Evolutionary conservation across 1,140 invertebrate species (phyloP).

Genomic region (Pinna nobilis): DNA sequence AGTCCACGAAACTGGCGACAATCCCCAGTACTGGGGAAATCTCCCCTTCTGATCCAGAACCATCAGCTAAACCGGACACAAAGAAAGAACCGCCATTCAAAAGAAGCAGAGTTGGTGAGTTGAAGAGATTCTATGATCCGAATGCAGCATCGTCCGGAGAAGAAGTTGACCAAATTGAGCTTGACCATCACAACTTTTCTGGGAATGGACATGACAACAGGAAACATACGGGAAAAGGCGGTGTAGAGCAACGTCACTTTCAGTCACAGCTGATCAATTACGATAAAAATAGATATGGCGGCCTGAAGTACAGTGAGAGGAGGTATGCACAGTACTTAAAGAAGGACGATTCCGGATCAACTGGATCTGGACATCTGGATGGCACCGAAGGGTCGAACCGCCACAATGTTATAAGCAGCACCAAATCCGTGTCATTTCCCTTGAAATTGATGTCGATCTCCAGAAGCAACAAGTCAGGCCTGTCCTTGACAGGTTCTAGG

Average conservation of each 20-base stretch:
- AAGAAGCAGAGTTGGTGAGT: constrained; percentile 4
- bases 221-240: no score
- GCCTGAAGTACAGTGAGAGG: constrained; percentile 3
- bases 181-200: no score
- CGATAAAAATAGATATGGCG: constrained; percentile 2
- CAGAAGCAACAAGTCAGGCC: background rate
- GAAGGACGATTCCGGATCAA: constrained; percentile 11
- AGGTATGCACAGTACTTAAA: constrained; percentile 6
- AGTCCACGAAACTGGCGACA: constrained; percentile 22
- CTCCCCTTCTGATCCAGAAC: background rate
- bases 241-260: no score
- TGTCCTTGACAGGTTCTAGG: background rate
- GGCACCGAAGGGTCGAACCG: background rate
- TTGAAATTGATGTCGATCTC: background rate
- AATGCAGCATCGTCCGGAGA: background rate
- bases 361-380: background rate
- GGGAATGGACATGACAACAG: no score
- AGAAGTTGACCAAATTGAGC: no score
- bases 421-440: constrained; percentile 14
- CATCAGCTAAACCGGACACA: background rate
- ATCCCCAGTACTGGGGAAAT: constrained; percentile 44
- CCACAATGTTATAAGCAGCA: constrained; percentile 2
- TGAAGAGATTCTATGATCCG: background rate
- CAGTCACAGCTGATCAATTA: no score
- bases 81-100: background rate